Percentiles rank a stretch among this genome's conserved stretches.
phyloP scores from a whole-genome alignment of 2,888 invertebrate species.

The Caenorhabditis plicata region DNA sequence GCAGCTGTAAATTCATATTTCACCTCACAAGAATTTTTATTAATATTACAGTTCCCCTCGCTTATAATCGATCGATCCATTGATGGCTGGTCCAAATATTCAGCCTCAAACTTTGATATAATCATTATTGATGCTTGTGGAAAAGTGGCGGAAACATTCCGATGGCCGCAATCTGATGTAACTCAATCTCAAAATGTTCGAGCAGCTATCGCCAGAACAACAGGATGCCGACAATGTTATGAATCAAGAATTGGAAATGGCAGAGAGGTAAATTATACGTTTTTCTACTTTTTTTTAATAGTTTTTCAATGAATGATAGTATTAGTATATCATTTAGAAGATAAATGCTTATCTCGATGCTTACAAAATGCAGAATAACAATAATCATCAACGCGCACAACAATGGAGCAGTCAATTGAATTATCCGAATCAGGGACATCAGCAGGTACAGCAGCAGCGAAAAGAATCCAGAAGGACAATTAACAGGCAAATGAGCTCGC shows the following conservation, averaged over 20 bases:
- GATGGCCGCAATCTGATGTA: conserved; percentile 14
- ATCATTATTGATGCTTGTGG: conserved; percentile 27
- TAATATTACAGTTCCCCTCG: conserved; percentile 28
- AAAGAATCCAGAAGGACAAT: no score
- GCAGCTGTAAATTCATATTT: conserved; percentile 9
- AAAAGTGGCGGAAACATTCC: conserved; percentile 8
- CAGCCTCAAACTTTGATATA: conserved; percentile 20
- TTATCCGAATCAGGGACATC: conserved; percentile 1
- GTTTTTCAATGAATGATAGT: no score
- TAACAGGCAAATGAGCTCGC: no score
- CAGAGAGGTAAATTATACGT: no score
- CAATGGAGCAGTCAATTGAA: conserved; percentile 7
- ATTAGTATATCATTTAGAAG: no score
- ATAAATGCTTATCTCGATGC: no score
- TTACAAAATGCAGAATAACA: no score
- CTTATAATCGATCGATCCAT: conserved; percentile 28
- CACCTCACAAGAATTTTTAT: not conserved
- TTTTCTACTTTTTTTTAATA: no score
- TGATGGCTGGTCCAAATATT: conserved; percentile 11
- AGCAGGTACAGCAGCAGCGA: conserved; percentile 3
- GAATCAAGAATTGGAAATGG: no score
- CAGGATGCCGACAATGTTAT: no score
- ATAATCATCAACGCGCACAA: conserved; percentile 9
- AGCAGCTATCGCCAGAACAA: not conserved
- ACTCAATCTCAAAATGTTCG: conserved; percentile 1